phyloP scores from a whole-genome alignment of 2,888 invertebrate species.

The Xylota segnis region DNA sequence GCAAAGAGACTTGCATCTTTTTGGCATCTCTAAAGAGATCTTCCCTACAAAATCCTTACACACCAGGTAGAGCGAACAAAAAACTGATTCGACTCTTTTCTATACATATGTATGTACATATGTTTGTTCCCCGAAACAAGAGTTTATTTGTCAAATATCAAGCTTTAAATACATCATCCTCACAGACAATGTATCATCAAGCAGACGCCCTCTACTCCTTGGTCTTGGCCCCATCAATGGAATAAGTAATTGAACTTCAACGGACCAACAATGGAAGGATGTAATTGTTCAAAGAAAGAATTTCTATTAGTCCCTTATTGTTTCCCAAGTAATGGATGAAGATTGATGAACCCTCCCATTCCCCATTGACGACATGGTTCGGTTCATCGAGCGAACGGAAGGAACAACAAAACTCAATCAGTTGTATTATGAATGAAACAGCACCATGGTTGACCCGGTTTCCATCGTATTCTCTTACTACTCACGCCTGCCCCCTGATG shows the following conservation, averaged over 20 bases:
- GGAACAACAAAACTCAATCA: slow-evolving; percentile 68
- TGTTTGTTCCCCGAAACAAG: too few species aligned
- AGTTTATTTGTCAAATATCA: too few species aligned
- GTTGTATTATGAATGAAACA: slow-evolving; percentile 49
- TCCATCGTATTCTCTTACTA: slow-evolving; percentile 2
- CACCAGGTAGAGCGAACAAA: too few species aligned
- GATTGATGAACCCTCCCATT: slow-evolving; percentile 66
- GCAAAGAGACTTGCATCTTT: too few species aligned
- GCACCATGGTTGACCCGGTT: slow-evolving; percentile 59
- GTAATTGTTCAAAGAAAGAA: slow-evolving; percentile 55
- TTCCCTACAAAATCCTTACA: too few species aligned
- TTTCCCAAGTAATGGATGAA: slow-evolving; percentile 74
- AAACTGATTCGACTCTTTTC: too few species aligned
- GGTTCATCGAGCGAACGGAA: slow-evolving; percentile 32
- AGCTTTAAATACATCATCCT: background rate
- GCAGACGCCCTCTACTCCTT: background rate
- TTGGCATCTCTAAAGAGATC: too few species aligned
- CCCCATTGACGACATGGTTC: slow-evolving; percentile 17
- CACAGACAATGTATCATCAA: slow-evolving; percentile 45
- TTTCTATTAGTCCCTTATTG: slow-evolving; percentile 66
- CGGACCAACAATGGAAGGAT: slow-evolving; percentile 25
- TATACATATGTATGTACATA: too few species aligned
- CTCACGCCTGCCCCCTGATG: background rate
- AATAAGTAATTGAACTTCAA: slow-evolving; percentile 46
- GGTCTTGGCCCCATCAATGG: slow-evolving; percentile 3